Conservation (phyloP, 2,888 invertebrate species). For the Cantharis rufa region DNA sequence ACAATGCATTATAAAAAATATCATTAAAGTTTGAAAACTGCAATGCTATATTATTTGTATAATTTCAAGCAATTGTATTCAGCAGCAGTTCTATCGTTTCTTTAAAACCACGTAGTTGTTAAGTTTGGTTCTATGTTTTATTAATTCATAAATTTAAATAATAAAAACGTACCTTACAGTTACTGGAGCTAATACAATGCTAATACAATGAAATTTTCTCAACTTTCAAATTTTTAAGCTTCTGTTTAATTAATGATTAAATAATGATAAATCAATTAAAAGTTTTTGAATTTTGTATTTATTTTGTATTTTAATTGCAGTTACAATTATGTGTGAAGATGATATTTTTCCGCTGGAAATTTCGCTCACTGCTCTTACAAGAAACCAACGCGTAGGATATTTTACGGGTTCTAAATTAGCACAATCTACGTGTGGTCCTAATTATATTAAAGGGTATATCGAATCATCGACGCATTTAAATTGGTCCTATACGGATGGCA, state of each 20-base stretch:
- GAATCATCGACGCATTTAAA: conserved; percentile 37
- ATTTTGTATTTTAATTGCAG: conserved; percentile 14
- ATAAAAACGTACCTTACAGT: no score
- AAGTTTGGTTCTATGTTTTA: not conserved
- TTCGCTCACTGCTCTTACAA: conserved; percentile 37
- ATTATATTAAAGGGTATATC: conserved; percentile 36
- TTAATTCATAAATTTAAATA: not conserved
- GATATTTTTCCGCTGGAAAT: conserved; percentile 33
- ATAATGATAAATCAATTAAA: not conserved
- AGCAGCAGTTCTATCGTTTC: not conserved
- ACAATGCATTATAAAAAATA: not conserved
- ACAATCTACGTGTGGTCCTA: conserved; percentile 37
- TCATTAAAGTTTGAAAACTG: not conserved
- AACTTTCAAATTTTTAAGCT: not conserved
- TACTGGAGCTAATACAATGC: no score
- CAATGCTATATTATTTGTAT: not conserved
- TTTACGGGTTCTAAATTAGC: conserved; percentile 31
- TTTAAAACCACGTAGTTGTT: not conserved
- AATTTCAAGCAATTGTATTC: not conserved
- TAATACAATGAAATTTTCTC: no score
- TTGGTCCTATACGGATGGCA: conserved; percentile 42
- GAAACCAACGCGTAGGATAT: conserved; percentile 33
- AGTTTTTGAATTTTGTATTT: not conserved
- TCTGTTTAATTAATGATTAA: not conserved
- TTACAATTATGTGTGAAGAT: conserved; percentile 8